phyloP scores from a whole-genome alignment of 2,888 invertebrate species.

The Prionchulus punctatus region DNA sequence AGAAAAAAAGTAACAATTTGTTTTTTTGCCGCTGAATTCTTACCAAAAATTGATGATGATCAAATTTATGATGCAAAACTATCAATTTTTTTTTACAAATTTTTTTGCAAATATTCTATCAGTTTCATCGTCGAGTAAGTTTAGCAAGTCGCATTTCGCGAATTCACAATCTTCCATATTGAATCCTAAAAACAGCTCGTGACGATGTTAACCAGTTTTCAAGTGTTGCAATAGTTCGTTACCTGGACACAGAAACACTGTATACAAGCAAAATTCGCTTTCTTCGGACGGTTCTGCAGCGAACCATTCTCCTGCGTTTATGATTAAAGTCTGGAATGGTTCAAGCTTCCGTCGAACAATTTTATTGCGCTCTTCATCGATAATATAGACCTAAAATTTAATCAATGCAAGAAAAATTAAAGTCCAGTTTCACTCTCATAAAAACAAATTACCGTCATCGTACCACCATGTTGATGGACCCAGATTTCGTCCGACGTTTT shows the following conservation, averaged over 20 bases:
- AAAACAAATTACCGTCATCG: not conserved
- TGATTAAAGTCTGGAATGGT: not conserved
- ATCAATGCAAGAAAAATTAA: not conserved
- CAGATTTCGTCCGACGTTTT: not conserved
- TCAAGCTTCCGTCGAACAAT: too few relatives aligned
- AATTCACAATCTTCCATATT: not conserved
- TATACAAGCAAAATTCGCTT: not conserved
- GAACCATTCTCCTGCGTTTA: not conserved
- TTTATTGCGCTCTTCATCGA: too few relatives aligned
- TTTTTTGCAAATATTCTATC: not conserved
- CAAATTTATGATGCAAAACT: too few relatives aligned
- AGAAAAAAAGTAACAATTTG: too few relatives aligned
- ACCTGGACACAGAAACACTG: not conserved
- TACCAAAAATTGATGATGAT: too few relatives aligned
- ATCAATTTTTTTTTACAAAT: too few relatives aligned
- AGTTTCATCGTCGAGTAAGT: not conserved
- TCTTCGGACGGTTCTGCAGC: not conserved
- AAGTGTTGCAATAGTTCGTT: not conserved
- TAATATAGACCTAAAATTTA: not conserved
- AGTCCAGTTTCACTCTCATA: not conserved
- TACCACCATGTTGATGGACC: constrained; percentile 3
- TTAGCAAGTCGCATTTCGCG: not conserved
- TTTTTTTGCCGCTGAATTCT: too few relatives aligned
- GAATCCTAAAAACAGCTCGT: not conserved
- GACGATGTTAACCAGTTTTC: too few relatives aligned